Conservation (phyloP, 2,888 invertebrate genomes). For the Orthosia gothica region DNA sequence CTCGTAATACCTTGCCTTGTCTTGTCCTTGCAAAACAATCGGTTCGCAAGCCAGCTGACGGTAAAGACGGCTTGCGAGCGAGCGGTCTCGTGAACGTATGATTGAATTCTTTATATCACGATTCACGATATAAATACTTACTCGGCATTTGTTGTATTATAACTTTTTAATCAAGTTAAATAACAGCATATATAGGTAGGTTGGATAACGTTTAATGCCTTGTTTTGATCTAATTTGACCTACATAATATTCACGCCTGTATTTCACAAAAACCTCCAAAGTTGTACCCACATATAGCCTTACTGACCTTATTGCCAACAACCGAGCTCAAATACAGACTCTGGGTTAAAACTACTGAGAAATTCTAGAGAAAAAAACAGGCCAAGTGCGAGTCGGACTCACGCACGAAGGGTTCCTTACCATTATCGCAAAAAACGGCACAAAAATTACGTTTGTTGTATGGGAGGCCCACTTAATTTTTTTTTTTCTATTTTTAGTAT, state of each 20-base stretch:
- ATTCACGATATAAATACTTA: slow-evolving; percentile 28
- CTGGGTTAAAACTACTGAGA: not conserved
- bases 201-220: not conserved
- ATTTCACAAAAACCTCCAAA: no score
- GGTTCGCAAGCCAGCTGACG: slow-evolving; percentile 59
- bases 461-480: no score
- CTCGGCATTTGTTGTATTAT: not conserved
- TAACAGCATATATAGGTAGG: not conserved
- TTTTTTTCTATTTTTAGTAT: no score
- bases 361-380: no score
- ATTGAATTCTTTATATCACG: slow-evolving; percentile 61
- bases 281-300: no score
- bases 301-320: no score
- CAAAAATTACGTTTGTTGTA: no score
- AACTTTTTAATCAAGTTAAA: not conserved
- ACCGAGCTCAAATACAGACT: not conserved
- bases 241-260: not conserved
- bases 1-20: slow-evolving; percentile 3
- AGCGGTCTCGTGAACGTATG: slow-evolving; percentile 46
- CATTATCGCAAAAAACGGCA: no score
- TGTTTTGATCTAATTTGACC: not conserved
- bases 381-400: no score
- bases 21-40: slow-evolving; percentile 62
- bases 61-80: slow-evolving; percentile 56
- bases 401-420: no score